Conservation (phyloP, 2,888 invertebrate species). For the Drosophila vallismaia region DNA sequence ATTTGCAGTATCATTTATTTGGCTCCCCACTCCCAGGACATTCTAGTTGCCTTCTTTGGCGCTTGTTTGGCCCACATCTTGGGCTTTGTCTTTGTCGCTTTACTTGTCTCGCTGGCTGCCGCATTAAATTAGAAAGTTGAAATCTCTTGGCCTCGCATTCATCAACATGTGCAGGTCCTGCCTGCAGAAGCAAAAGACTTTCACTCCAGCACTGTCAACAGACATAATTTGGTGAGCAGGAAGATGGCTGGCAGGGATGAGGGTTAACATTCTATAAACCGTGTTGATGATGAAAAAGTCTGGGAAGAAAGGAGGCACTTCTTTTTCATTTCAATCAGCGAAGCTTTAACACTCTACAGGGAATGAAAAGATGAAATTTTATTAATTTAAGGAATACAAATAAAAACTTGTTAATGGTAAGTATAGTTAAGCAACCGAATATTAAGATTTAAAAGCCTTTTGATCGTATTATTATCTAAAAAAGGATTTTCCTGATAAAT, state of each 20-base stretch:
- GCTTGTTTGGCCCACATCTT: conserved; percentile 1
- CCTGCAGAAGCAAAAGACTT: conserved; percentile 56
- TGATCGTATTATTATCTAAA: neutral
- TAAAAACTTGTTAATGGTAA: neutral
- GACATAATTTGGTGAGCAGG: conserved; percentile 64
- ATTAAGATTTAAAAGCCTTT: no score
- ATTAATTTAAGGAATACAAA: neutral
- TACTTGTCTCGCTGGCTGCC: conserved; percentile 62
- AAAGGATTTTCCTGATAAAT: neutral
- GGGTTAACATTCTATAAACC: conserved; percentile 34
- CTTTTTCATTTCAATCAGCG: neutral
- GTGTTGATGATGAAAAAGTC: conserved; percentile 38
- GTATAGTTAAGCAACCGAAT: no score
- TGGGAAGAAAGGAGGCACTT: neutral
- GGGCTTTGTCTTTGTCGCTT: conserved; percentile 48
- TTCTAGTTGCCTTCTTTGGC: neutral
- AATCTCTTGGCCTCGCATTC: conserved; percentile 72
- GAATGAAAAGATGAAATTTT: neutral
- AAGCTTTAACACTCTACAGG: conserved; percentile 1
- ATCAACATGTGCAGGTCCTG: conserved; percentile 67
- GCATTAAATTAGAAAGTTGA: conserved; percentile 77
- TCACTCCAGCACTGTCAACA: conserved; percentile 63
- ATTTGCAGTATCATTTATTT: conserved; percentile 67
- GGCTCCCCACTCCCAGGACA: conserved; percentile 13
- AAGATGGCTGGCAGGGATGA: conserved; percentile 39